Percentiles rank a stretch among this genome's conserved stretches.
Conservation (phyloP, 1,140 invertebrate genomes). For the Trichonephila clavata region DNA sequence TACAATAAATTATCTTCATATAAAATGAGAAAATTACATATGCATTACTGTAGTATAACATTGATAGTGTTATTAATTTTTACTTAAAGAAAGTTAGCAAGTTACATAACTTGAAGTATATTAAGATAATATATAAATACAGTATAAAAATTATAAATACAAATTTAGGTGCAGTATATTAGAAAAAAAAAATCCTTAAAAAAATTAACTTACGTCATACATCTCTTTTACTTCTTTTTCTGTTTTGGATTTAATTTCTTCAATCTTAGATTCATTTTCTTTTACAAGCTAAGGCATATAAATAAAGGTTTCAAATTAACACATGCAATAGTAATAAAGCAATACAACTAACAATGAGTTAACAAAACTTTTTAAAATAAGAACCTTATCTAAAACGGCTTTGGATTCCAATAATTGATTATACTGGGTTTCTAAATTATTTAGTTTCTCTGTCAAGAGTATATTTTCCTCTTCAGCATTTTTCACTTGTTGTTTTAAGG, state of each 20-base stretch:
- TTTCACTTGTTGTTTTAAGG: conserved; percentile 18
- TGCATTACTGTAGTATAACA: no score
- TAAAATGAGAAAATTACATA: no score
- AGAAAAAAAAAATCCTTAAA: no score
- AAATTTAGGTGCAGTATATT: no score
- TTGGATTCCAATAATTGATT: neutral
- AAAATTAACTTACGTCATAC: neutral
- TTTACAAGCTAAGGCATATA: neutral
- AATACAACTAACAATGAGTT: neutral
- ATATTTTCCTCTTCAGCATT: neutral
- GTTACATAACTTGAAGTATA: no score
- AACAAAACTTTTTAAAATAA: neutral
- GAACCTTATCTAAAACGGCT: neutral
- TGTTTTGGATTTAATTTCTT: conserved; percentile 31
- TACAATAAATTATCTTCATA: no score
- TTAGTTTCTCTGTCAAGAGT: neutral
- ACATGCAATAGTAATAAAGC: neutral
- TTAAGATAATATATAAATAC: no score
- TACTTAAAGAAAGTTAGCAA: no score
- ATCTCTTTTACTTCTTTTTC: neutral
- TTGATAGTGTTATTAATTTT: no score
- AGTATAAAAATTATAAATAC: no score
- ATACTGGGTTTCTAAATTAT: neutral
- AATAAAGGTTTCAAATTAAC: neutral
- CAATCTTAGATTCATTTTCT: conserved; percentile 31